Evolutionary conservation across 2,113 vertebrate genomes (phyloP).

Genomic region (Brachyhypopomus occidentalis): DNA sequence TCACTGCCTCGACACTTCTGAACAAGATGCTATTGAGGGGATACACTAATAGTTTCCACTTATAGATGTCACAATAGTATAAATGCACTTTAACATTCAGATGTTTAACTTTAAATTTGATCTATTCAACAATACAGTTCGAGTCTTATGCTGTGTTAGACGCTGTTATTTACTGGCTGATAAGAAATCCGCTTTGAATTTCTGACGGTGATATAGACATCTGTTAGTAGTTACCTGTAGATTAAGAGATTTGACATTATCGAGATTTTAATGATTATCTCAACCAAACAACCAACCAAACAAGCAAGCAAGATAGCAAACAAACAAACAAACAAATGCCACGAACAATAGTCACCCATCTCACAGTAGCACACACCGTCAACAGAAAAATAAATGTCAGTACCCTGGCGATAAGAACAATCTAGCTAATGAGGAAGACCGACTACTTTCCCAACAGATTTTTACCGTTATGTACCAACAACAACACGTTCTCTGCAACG

Average conservation of each 20-base stretch:
- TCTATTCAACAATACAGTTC: too few relatives aligned
- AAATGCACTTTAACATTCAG: neutral
- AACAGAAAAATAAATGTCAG: constrained; percentile 4
- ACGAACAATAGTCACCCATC: too few relatives aligned
- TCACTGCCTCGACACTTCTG: neutral
- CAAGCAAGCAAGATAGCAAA: too few relatives aligned
- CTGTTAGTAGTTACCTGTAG: too few relatives aligned
- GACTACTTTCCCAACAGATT: constrained; percentile 7
- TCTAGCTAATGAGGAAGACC: constrained; percentile 1
- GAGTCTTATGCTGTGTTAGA: too few relatives aligned
- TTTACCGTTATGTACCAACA: neutral
- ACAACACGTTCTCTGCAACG: neutral
- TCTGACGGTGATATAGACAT: too few relatives aligned
- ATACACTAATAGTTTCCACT: neutral
- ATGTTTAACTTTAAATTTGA: neutral
- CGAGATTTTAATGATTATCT: too few relatives aligned
- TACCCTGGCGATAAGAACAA: neutral
- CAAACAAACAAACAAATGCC: too few relatives aligned
- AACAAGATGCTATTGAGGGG: neutral
- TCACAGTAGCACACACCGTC: neutral
- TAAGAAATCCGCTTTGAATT: too few relatives aligned
- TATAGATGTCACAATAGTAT: neutral
- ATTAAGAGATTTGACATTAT: too few relatives aligned
- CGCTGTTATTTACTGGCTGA: too few relatives aligned
- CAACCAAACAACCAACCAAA: too few relatives aligned